Percentiles rank a stretch among this genome's conserved stretches.
phyloP scores from a whole-genome alignment of 2,888 invertebrate genomes.

The Sinodicranocentrus sp. region DNA sequence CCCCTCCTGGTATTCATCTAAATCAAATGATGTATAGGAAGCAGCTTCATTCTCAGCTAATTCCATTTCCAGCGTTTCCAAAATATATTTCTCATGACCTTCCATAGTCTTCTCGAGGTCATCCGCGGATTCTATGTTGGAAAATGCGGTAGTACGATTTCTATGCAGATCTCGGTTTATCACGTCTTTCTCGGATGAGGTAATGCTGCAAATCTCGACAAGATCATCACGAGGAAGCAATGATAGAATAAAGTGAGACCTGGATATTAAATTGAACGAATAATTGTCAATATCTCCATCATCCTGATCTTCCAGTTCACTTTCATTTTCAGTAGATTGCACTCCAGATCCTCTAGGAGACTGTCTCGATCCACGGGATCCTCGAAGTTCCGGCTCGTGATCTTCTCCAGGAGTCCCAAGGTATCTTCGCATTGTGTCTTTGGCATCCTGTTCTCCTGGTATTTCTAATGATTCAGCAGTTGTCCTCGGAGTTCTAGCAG shows the following conservation, averaged over 20 bases:
- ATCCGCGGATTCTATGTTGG: conserved; percentile 27
- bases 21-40: not conserved
- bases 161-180: conserved; percentile 30
- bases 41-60: not conserved
- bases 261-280: conserved; percentile 19
- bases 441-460: not conserved
- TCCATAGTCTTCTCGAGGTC: not conserved
- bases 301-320: not conserved
- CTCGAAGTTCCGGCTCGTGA: not conserved
- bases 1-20: not conserved
- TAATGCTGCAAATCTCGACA: conserved; percentile 2
- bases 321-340: conserved; percentile 9
- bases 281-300: not conserved
- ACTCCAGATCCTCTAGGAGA: no score
- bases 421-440: not conserved
- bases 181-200: conserved; percentile 14
- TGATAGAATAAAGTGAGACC: conserved; percentile 41
- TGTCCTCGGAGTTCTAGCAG: not conserved
- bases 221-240: conserved; percentile 48
- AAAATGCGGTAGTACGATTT: conserved; percentile 21
- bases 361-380: no score
- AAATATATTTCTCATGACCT: conserved; percentile 40
- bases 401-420: conserved; percentile 1
- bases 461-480: no score
- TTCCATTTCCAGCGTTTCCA: conserved; percentile 18